Evolutionary conservation across 1,140 invertebrate species (phyloP), one percentile per base, ranked within the genome.

Genomic region (Hypothenemus hampei): DNA sequence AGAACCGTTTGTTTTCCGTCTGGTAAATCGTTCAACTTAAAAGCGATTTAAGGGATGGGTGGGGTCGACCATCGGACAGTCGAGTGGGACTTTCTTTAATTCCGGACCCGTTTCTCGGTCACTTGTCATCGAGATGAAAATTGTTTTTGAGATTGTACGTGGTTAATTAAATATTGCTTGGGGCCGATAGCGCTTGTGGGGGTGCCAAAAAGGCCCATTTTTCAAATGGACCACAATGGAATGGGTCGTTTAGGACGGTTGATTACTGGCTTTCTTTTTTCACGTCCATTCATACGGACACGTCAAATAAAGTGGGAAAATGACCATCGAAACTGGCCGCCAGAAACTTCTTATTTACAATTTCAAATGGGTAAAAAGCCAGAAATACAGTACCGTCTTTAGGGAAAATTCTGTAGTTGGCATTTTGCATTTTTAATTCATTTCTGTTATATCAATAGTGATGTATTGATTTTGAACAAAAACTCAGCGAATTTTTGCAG

Each of bases 281-380:
- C 41, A 37, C 20, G 46, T 39, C 50, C 53, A 56, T 50, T 49
- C 46, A 47, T 60, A 56, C 58, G 15, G 48, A 53, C n/a, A n/a
- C 46, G 58, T 57, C 60, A 53, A 62, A 54, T 60, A 59, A 51
- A 62, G 54, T 54, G 55, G 52, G 26, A 31, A 47, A 55, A 50
- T 41, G 58, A 46, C 53, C 58, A 54, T 51, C 60, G 47, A 52
- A 57, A 49, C 58, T 36, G 24, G 45, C 37, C 50, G 26, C 24
- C 41, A 45, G 40, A 41, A 50, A 55, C 44, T 31, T 60, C 59
- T 60, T 62, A 62, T 62, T 62, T 58, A 62, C 60, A 62, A 60
- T 62, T 62, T 62, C 60, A 62, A 62, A 62, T 58, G 56, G 56
- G 41, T 43, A 52, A 55, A 61, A 58, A 39, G 51, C 35, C 15